These are phyloP conservation scores for Eptatretus burgeri DNA, from an alignment of 2,113 vertebrate genomes.

Conservation along the genomic window DNA sequence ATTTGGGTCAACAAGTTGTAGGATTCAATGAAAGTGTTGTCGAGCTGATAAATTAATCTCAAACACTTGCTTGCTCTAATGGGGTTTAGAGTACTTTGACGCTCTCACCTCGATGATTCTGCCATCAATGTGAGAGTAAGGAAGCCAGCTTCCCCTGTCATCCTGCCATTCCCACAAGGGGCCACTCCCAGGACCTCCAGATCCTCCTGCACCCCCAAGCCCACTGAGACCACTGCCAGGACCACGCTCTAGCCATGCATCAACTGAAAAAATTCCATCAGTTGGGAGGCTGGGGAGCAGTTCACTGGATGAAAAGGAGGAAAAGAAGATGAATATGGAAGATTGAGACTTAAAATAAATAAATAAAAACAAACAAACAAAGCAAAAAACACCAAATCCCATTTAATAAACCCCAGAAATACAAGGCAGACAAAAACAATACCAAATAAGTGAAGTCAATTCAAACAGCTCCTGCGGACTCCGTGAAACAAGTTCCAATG, in stretches of 20 bases:
- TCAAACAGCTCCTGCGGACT: conserved; percentile 95
- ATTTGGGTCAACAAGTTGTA: too few species aligned
- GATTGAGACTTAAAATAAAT: too few species aligned
- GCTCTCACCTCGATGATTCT: conserved; percentile 85
- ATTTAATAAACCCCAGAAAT: neutral
- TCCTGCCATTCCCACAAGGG: conserved; percentile 87
- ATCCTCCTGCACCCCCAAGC: conserved; percentile 16
- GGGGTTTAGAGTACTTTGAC: neutral
- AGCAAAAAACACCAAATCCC: too few species aligned
- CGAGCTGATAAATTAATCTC: too few species aligned
- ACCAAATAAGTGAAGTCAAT: conserved; percentile 95
- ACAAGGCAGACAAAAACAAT: conserved; percentile 11
- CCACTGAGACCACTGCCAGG: too few species aligned
- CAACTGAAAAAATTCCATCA: conserved; percentile 95
- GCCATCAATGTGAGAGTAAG: conserved; percentile 93
- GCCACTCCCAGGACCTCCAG: conserved; percentile 75
- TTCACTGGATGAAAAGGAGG: conserved; percentile 24
- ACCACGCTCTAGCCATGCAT: conserved; percentile 92
- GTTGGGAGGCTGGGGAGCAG: conserved; percentile 93
- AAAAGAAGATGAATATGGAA: neutral
- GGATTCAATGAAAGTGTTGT: too few species aligned
- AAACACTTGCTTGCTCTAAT: too few species aligned
- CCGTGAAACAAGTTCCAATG: conserved; percentile 81
- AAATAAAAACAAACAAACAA: too few species aligned
- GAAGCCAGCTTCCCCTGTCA: conserved; percentile 87